These are phyloP conservation scores for Burhinus bistriatus DNA, from an alignment of 2,113 vertebrate species.

Conservation along the genomic window DNA sequence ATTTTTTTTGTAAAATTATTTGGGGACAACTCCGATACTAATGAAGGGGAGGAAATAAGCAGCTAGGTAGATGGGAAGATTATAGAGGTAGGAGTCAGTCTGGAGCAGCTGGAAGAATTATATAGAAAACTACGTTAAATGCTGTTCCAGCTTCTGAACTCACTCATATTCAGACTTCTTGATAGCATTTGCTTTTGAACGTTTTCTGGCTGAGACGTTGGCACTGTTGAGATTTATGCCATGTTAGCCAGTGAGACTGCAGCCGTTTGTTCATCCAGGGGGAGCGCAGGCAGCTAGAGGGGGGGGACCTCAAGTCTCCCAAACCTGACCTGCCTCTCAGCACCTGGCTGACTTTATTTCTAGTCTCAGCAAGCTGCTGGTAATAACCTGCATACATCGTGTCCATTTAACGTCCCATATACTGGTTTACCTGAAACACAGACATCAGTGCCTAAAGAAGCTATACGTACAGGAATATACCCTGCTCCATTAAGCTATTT, in stretches of 20 bases:
- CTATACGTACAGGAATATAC: background rate
- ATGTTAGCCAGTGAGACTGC: background rate
- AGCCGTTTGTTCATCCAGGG: background rate
- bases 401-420: background rate
- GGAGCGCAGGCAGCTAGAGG: background rate
- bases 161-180: background rate
- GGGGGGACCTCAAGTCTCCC: background rate
- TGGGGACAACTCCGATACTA: background rate
- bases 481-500: background rate
- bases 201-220: background rate
- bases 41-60: background rate
- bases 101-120: background rate
- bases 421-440: background rate
- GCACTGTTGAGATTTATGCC: background rate
- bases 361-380: background rate
- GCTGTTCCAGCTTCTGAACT: background rate
- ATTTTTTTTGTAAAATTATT: background rate
- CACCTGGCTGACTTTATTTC: background rate
- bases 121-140: background rate
- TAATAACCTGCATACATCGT: background rate
- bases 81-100: background rate
- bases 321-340: background rate
- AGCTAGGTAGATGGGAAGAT: background rate
- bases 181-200: background rate
- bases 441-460: background rate